Base-by-base conservation (phyloP, 2,113 vertebrate genomes). In the Halichoerus grypus region DNA sequence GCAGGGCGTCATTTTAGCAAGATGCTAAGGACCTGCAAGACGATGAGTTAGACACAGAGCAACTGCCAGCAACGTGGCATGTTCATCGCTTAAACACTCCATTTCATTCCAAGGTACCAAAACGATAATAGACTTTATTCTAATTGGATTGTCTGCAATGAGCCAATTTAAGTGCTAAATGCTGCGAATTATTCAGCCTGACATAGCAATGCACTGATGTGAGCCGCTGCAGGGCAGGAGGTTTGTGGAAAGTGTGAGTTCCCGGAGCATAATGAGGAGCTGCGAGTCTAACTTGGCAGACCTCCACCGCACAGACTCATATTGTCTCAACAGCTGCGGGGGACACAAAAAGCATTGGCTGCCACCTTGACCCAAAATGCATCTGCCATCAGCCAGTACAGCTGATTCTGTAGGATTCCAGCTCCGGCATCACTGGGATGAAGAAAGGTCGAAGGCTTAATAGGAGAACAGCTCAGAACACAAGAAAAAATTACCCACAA, bases 101-200 rank as follows among this genome's bases (percentile, higher is more conserved):
- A 98, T 98, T 99, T 98, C 98, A 98, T 99, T 98, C 98, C 98
- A 98, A 99, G 99, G 98, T 98, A 99, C 98, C 98, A 97, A 99
- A 99, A 99, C 93, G 97, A 99, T 99, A 98, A 98, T 99, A 99
- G 98, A 98, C 98, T 99, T 99, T 98, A 99, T 99, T 99, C 98
- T 99, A 99, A 99, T 99, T 99, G 99, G 99, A 99, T 99, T 99
- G 99, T 98, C 99, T 99, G 99, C 99, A 99, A 99, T 98, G 98
- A 99, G 98, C 98, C 98, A 99, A 99, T 99, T 99, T 99, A 99
- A 99, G 99, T 99, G 99, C 99, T 99, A 99, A 99, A 99, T 98
- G 99, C 99, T 98, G 98, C 99, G 94, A 99, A 99, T 99, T 99
- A 99, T 99, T 99, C 99, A 99, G 99, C 99, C 98, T 98, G 99